phyloP scores from a whole-genome alignment of 2,888 invertebrate genomes.

The Lydus trimaculatus region DNA sequence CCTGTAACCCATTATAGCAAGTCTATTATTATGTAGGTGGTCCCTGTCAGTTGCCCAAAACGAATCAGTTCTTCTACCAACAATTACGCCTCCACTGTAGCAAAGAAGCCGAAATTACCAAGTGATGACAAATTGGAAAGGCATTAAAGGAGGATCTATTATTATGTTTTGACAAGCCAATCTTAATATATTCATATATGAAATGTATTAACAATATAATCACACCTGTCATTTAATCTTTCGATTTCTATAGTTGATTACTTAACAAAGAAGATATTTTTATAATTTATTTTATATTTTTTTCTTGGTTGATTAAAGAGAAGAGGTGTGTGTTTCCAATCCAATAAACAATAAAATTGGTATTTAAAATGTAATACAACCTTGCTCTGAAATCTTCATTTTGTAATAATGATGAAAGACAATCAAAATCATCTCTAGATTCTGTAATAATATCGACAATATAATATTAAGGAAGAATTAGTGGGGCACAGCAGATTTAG shows the following conservation, averaged over 20 bases:
- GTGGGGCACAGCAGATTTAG: background rate
- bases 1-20: too few relatives aligned
- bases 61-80: background rate
- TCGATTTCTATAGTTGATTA: background rate
- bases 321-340: conserved; percentile 16
- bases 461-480: background rate
- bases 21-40: too few relatives aligned
- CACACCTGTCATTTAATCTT: background rate
- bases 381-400: conserved; percentile 37
- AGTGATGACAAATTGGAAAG: background rate
- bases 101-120: background rate
- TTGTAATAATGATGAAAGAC: conserved; percentile 29
- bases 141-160: background rate
- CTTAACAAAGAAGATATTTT: conserved; percentile 11
- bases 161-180: background rate
- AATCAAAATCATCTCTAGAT: conserved; percentile 23
- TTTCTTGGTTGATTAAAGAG: background rate
- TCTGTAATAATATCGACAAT: background rate
- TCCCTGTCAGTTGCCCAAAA: too few relatives aligned
- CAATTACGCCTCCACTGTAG: background rate
- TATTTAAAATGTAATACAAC: conserved; percentile 30
- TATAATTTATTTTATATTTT: background rate
- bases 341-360: conserved; percentile 24
- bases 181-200: background rate
- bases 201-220: background rate